Evolutionary conservation across 2,113 vertebrate genomes (phyloP).

Genomic region (Poeciliopsis turrubarensis): DNA sequence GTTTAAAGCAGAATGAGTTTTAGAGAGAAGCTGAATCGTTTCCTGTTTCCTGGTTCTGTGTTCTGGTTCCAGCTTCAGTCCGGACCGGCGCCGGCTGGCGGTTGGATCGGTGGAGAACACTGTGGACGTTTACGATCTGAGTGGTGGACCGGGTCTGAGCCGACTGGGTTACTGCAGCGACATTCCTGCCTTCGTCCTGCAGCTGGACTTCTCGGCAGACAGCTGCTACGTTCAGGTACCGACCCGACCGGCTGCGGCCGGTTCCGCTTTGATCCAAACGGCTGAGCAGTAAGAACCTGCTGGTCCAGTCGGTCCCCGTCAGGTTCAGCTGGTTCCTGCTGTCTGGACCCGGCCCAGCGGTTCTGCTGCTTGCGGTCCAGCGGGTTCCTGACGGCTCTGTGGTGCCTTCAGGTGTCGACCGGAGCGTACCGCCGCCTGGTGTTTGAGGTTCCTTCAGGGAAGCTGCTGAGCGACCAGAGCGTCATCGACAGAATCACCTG

Average conservation of each 20-base stretch:
- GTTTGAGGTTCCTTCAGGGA: constrained; percentile 92
- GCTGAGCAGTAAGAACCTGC: neutral
- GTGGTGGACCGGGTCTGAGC: constrained; percentile 85
- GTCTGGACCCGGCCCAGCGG: neutral
- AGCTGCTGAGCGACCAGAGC: constrained; percentile 83
- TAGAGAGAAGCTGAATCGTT: no score
- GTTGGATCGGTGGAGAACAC: constrained; percentile 91
- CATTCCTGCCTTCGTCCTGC: constrained; percentile 91
- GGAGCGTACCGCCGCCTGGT: constrained; percentile 91
- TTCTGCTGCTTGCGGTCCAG: no score
- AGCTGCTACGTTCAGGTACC: constrained; percentile 70
- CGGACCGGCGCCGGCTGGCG: constrained; percentile 88
- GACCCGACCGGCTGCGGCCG: constrained; percentile 28
- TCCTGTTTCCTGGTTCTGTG: neutral
- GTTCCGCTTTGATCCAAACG: neutral
- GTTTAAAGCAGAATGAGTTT: no score
- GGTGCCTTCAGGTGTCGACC: constrained; percentile 86
- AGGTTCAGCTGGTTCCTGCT: neutral
- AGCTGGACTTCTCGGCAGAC: constrained; percentile 96
- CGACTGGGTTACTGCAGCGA: constrained; percentile 94
- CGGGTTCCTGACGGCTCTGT: neutral
- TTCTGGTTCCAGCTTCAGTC: constrained; percentile 85
- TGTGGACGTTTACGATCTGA: constrained; percentile 92
- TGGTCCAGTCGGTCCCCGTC: neutral
- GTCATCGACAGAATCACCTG: constrained; percentile 92